Evolutionary conservation across 1,140 invertebrate species (phyloP).

Genomic region (Solenopsis fugax): DNA sequence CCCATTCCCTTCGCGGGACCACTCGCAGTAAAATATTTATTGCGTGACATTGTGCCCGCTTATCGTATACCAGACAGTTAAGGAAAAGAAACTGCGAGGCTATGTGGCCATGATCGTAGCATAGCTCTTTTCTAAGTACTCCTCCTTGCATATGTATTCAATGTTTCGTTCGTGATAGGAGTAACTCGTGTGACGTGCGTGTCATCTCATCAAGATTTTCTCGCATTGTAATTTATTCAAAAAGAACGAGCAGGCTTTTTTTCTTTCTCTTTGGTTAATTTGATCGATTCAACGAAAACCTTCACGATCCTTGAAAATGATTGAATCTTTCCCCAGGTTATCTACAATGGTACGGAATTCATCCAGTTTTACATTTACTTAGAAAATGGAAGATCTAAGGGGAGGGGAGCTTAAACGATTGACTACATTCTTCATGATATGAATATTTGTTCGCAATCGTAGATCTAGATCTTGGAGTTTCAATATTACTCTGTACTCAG

Average conservation of each 20-base stretch:
- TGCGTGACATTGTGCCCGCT: slow-evolving; percentile 62
- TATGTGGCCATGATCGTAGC: neutral
- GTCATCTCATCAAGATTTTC: neutral
- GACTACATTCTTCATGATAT: slow-evolving; percentile 37
- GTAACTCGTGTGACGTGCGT: slow-evolving; percentile 20
- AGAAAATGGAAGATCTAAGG: neutral
- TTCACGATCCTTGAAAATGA: neutral
- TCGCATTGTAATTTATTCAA: slow-evolving; percentile 3
- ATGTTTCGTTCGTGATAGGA: neutral
- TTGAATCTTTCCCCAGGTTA: slow-evolving; percentile 4
- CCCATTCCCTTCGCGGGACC: slow-evolving; percentile 17
- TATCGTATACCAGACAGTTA: slow-evolving; percentile 74
- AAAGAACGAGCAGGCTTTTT: neutral
- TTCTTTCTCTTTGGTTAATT: slow-evolving; percentile 7
- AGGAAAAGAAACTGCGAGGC: slow-evolving; percentile 47
- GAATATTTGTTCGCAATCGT: slow-evolving; percentile 38
- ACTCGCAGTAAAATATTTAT: slow-evolving; percentile 77
- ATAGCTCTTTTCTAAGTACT: slow-evolving; percentile 7
- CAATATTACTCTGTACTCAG: slow-evolving; percentile 31
- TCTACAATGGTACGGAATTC: neutral
- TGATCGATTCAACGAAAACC: slow-evolving; percentile 1
- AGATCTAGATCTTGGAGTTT: slow-evolving; percentile 14
- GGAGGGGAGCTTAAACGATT: neutral
- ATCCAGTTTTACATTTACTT: slow-evolving; percentile 35
- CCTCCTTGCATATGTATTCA: slow-evolving; percentile 14